phyloP scores from a whole-genome alignment of 1,140 invertebrate species.

The Drosophila setifemur region DNA sequence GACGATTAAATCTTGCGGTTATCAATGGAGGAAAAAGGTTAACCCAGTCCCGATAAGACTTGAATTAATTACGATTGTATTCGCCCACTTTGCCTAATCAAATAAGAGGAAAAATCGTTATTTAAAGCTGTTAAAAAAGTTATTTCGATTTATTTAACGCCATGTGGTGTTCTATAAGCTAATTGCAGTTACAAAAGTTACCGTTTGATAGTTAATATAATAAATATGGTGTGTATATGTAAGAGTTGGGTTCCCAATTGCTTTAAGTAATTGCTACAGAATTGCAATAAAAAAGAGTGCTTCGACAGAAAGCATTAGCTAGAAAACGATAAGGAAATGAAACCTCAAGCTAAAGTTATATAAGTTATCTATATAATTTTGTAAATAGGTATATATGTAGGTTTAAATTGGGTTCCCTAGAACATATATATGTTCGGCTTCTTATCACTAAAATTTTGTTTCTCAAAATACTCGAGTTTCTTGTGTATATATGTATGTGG shows the following conservation, averaged over 20 bases:
- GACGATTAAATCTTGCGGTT: conserved; percentile 13
- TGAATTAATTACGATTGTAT: neutral
- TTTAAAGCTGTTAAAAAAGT: conserved; percentile 58
- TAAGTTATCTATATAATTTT: conserved; percentile 52
- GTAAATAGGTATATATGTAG: conserved; percentile 31
- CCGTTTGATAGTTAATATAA: conserved; percentile 12
- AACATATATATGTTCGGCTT: conserved; percentile 24
- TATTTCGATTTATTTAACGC: conserved; percentile 48
- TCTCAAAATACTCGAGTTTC: conserved; percentile 53
- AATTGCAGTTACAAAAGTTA: conserved; percentile 35
- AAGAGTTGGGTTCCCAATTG: conserved; percentile 40
- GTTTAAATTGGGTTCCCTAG: conserved; percentile 31
- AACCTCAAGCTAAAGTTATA: conserved; percentile 44
- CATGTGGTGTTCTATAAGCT: conserved; percentile 22
- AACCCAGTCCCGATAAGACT: conserved; percentile 7
- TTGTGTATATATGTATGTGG: conserved; percentile 26
- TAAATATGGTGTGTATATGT: conserved; percentile 23
- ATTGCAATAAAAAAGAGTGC: conserved; percentile 16
- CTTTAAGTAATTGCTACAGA: conserved; percentile 32
- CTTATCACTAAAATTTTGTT: conserved; percentile 41
- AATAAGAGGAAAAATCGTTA: neutral
- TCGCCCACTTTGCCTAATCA: neutral
- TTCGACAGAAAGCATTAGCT: conserved; percentile 59
- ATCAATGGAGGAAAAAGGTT: neutral
- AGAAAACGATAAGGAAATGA: conserved; percentile 53